phyloP scores from a whole-genome alignment of 2,113 vertebrate species.

The Vireo altiloquus region DNA sequence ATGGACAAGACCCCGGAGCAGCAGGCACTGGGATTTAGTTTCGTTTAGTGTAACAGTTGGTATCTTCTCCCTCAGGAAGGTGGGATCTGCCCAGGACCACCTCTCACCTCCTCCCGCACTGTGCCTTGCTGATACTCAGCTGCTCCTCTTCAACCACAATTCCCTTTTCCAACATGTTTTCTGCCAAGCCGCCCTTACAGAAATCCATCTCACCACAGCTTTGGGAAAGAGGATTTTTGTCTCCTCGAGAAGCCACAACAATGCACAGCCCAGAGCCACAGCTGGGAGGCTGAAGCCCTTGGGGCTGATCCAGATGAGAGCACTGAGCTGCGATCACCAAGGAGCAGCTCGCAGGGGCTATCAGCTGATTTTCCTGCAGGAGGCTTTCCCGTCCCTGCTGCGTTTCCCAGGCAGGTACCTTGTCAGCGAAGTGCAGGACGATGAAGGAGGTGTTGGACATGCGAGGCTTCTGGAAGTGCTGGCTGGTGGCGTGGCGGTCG shows the following conservation, averaged over 20 bases:
- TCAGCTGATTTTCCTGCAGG: fast-evolving
- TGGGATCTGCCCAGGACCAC: not conserved
- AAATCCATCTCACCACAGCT: not conserved
- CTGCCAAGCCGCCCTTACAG: not conserved
- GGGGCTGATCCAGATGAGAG: not conserved
- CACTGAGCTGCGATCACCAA: fast-evolving
- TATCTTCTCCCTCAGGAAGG: not conserved
- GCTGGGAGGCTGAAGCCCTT: not conserved
- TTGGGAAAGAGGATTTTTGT: not conserved
- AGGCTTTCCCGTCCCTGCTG: fast-evolving
- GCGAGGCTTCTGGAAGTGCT: constrained; percentile 47
- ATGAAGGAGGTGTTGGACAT: constrained; percentile 55
- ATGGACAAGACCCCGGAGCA: fast-evolving
- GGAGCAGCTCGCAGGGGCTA: fast-evolving
- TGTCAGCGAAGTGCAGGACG: not conserved
- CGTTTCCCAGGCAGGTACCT: not conserved
- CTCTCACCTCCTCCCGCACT: not conserved
- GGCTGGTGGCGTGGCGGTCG: not conserved
- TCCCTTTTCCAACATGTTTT: not conserved
- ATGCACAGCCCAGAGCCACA: not conserved
- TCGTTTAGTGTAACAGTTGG: no score
- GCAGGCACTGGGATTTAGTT: not conserved
- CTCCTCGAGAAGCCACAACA: not conserved
- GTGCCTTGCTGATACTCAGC: not conserved
- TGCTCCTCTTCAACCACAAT: not conserved